Conservation (phyloP, 2,888 invertebrate genomes). For the Gymnocheta viridis region DNA sequence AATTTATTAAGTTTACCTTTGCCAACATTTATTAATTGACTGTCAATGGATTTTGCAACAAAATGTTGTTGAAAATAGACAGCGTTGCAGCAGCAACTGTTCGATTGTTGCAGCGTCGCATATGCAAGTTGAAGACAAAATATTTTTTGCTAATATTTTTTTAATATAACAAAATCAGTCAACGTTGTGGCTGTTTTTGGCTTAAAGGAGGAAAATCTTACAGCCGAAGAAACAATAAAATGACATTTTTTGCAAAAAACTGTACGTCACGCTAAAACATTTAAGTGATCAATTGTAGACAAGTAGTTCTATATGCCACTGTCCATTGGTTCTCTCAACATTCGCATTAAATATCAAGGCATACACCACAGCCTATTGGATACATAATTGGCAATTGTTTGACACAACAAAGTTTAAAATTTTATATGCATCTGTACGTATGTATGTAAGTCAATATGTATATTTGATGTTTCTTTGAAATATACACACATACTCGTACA, state of each 20-base stretch:
- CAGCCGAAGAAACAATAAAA: background rate
- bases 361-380: conserved; percentile 28
- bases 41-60: conserved; percentile 59
- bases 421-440: conserved; percentile 14
- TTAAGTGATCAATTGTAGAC: conserved; percentile 61
- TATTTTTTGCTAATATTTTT: conserved; percentile 25
- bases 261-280: conserved; percentile 48
- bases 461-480: background rate
- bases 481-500: background rate
- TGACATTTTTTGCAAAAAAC: conserved; percentile 30
- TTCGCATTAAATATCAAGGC: conserved; percentile 29
- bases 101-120: background rate
- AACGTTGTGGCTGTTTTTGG: background rate
- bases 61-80: conserved; percentile 25
- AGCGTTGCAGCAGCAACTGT: conserved; percentile 3
- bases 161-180: conserved; percentile 43
- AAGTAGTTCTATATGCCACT: conserved; percentile 58
- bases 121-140: conserved; percentile 11
- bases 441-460: background rate
- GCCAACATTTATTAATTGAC: conserved; percentile 68
- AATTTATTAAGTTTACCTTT: conserved; percentile 61
- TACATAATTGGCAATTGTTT: conserved; percentile 64
- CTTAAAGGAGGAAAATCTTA: conserved; percentile 28
- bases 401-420: conserved; percentile 59
- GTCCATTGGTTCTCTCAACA: conserved; percentile 26